Base-by-base conservation (phyloP, 2,797 vertebrate species). In the Pogonophryne albipinna region DNA sequence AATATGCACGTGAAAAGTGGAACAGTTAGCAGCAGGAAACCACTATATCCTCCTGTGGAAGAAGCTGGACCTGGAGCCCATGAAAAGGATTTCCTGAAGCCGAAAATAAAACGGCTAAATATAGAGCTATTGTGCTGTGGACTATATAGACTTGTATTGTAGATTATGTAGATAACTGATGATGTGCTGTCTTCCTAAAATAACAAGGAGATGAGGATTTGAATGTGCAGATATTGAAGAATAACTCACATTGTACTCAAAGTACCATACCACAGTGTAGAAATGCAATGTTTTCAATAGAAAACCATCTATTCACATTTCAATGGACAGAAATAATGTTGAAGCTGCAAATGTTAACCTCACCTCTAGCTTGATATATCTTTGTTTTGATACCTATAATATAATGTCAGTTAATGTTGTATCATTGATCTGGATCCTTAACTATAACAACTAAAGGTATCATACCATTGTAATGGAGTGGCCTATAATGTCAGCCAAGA, bases 51-150 rank as follows among this genome's bases (percentile, higher is more conserved):
- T 59, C 8, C 2, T 9, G 16, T n/a, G 6, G 7, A 10, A 8
- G 3, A 16, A 50, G 3, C 59, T 16, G 38, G 3, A 15, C 4
- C 38, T 61, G 52, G 52, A 75, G 61, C 2, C 3, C 27, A 63
- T n/a, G 6, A 3, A 17, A 78, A 85, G 88, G 80, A 89, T 77
- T 51, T 90, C 82, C 89, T 85, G 83, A 20, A 9, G 8, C 16
- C 4, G 23, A 31, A 42, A 17, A 3, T 46, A 46, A 8, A 71
- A 56, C 8, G 5, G 3, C 78, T 77, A 82, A 79, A 78, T 73
- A 66, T 82, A 84, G 70, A 55, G 1, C 68, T 63, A 31, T 65
- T 82, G 76, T 83, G 3, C 19, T 34, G 60, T 2, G 34, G 4
- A 1, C 17, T 10, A 4, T 10, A 16, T 41, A 19, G 15, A 19